phyloP scores from a whole-genome alignment of 1,140 invertebrate species.

The Xylocopa sonorina region DNA sequence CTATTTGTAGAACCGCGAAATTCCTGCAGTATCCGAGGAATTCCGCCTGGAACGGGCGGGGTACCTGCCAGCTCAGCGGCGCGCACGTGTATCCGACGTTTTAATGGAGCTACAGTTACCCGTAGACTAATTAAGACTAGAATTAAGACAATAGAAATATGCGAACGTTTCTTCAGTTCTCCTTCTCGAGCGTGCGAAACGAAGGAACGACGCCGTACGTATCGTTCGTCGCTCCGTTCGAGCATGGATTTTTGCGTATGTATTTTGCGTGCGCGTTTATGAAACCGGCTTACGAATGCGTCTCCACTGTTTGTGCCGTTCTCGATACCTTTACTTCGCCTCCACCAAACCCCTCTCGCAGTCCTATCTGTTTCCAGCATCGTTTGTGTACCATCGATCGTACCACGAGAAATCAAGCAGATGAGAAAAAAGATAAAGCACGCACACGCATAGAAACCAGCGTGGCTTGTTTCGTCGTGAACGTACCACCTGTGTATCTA shows the following conservation, averaged over 20 bases:
- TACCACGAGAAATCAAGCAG: not conserved
- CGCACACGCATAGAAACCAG: slow-evolving; percentile 45
- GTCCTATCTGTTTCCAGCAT: slow-evolving; percentile 51
- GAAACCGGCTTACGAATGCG: slow-evolving; percentile 65
- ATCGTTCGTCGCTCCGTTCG: not conserved
- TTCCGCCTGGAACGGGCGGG: slow-evolving; percentile 2
- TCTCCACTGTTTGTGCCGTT: slow-evolving; percentile 67
- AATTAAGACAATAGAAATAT: slow-evolving; percentile 47
- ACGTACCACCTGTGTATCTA: slow-evolving; percentile 40
- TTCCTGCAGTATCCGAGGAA: not conserved
- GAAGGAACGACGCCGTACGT: not conserved
- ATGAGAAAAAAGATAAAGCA: no score
- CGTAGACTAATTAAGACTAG: slow-evolving; percentile 40
- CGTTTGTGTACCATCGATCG: not conserved
- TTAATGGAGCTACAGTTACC: slow-evolving; percentile 39
- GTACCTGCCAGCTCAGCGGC: not conserved
- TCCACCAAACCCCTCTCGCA: no score
- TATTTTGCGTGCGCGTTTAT: slow-evolving; percentile 59
- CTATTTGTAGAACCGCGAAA: not conserved
- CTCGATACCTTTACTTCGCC: slow-evolving; percentile 47
- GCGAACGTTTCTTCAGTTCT: not conserved
- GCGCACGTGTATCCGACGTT: slow-evolving; percentile 25
- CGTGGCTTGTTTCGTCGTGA: slow-evolving; percentile 47
- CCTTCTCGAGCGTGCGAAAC: not conserved
- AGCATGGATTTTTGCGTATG: slow-evolving; percentile 23